Evolutionary conservation across 2,797 vertebrate species (phyloP).

Genomic region (Mallotus villosus): DNA sequence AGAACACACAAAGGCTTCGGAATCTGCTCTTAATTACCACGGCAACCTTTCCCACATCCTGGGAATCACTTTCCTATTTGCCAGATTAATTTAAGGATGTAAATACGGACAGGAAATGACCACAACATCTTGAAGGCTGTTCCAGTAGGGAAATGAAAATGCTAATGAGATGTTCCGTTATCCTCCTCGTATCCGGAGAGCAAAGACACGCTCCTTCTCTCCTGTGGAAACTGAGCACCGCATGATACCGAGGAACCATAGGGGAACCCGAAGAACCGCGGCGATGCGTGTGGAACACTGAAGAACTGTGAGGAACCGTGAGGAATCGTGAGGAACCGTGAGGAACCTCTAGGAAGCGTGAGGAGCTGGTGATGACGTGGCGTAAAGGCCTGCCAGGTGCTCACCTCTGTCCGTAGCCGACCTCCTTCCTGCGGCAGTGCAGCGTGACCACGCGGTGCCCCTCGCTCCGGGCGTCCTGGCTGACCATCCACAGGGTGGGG

Average conservation of each 20-base stretch:
- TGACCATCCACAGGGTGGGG: constrained; percentile 88
- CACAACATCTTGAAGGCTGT: constrained; percentile 55
- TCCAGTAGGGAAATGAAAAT: constrained; percentile 54
- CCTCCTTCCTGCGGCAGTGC: constrained; percentile 85
- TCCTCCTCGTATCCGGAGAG: constrained; percentile 27
- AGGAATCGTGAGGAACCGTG: no score
- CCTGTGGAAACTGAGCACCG: constrained; percentile 38
- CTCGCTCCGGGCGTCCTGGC: constrained; percentile 86
- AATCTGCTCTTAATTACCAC: constrained; percentile 80
- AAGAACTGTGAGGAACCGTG: no score
- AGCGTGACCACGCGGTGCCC: constrained; percentile 86
- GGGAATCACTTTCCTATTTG: constrained; percentile 65
- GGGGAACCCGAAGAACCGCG: no score
- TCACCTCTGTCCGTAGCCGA: constrained; percentile 82
- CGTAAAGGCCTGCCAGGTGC: constrained; percentile 17
- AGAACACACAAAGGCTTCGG: constrained; percentile 67
- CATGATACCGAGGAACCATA: not conserved
- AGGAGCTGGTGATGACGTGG: no score
- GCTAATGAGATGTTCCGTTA: constrained; percentile 38
- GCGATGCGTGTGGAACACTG: not conserved
- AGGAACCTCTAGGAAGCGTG: no score
- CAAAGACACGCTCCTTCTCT: constrained; percentile 34
- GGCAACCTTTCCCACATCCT: constrained; percentile 62
- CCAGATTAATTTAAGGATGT: constrained; percentile 71
- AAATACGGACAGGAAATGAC: constrained; percentile 68